phyloP scores from a whole-genome alignment of 2,888 invertebrate species.

The Callinectes sapidus region DNA sequence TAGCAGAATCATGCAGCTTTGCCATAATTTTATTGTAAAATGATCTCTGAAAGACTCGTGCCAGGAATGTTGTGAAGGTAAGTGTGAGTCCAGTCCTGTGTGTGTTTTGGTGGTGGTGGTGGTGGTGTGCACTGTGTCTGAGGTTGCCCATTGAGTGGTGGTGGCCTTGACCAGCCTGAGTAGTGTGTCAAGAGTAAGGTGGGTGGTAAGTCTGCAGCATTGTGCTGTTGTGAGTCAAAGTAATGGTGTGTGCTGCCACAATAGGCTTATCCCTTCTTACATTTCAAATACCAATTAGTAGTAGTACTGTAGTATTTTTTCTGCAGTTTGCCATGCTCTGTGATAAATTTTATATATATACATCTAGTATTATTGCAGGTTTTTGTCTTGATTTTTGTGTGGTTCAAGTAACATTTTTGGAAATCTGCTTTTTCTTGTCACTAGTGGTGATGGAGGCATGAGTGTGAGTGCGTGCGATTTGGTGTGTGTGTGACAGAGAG shows the following conservation, averaged over 20 bases:
- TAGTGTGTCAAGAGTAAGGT: conserved; percentile 12
- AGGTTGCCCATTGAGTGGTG: neutral
- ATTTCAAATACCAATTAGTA: conserved; percentile 5
- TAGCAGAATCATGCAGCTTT: neutral
- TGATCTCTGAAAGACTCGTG: conserved; percentile 7
- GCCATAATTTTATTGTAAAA: neutral
- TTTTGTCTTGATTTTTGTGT: conserved; percentile 27
- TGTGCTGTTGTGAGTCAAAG: conserved; percentile 4
- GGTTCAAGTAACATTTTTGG: conserved; percentile 26
- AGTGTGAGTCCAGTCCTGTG: neutral
- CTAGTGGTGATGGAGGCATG: conserved; percentile 25
- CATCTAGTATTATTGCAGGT: conserved; percentile 33
- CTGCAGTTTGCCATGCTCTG: conserved; percentile 9
- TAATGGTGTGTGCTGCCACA: conserved; percentile 26
- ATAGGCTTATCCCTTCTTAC: conserved; percentile 31
- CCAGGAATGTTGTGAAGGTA: neutral
- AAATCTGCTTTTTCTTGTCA: neutral
- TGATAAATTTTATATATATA: conserved; percentile 3
- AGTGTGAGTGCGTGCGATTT: conserved; percentile 36
- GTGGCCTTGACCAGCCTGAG: neutral
- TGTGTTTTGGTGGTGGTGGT: conserved; percentile 22
- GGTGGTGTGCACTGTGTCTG: neutral
- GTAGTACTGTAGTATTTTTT: conserved; percentile 32
- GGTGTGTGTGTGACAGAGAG: conserved; percentile 9
- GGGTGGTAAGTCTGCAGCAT: conserved; percentile 26